Evolutionary conservation across 2,888 invertebrate species (phyloP), one percentile per base, ranked within the genome.

Genomic region (Melanostoma scalare): DNA sequence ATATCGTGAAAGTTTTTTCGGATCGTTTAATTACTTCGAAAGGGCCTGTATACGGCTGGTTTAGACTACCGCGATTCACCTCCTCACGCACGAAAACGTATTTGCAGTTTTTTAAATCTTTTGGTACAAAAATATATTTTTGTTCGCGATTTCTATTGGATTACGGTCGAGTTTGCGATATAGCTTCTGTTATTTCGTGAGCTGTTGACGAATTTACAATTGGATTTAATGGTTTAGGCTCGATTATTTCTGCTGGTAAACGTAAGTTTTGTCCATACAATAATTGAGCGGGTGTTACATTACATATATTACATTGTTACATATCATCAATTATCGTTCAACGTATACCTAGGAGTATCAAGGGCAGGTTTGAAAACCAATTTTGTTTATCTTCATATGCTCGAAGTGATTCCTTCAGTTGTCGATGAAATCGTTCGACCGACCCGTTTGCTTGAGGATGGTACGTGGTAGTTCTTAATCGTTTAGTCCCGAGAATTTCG

Each of bases 271-370:
- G 60, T 6, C 74, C 79, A 44, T 63, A 80, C 4, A 74, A 46
- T 50, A 80, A 20, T 61, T 73, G 65, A 10, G 67, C 79, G 6
- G 68, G 52, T 0, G 78, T 68, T n/a, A 65, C 63, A 8, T 69
- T 48, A 4, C n/a, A n/a, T n/a, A n/a, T n/a, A n/a, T n/a, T n/a
- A n/a, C n/a, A n/a, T n/a, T n/a, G n/a, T n/a, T n/a, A n/a, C n/a
- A 48, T 9, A 6, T 69, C 63, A 38, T 55, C 46, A 46, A 53
- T 52, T 44, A 76, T 46, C 6, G 61, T 20, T 20, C 1, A 20
- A 20, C 20, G 20, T 20, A 20, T 20, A 20, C 20, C 20, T 20
- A 20, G 20, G 20, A 20, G 20, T 20, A 20, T 20, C 20, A 0
- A 20, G 20, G 20, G 20, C 20, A 20, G 20, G 20, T 20, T 20